Percentiles rank a stretch among this genome's conserved stretches.
These are phyloP conservation scores for Agriopis leucophaearia DNA, from an alignment of 2,888 invertebrate species.

Conservation along the genomic window DNA sequence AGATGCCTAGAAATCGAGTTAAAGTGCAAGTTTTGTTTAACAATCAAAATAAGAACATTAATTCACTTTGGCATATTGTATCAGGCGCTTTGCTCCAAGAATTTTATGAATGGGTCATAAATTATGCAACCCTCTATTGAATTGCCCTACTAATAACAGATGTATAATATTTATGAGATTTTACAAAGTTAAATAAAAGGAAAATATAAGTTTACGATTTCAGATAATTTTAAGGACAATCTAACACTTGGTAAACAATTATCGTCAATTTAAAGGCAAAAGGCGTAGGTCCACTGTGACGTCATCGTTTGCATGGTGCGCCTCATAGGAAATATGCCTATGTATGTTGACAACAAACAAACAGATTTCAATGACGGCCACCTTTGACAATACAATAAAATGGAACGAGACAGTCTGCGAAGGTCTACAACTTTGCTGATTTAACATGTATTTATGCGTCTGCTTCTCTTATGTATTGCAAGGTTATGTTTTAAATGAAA, in stretches of 20 bases:
- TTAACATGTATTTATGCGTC: conserved; percentile 47
- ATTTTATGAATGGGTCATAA: conserved; percentile 47
- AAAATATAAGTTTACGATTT: background rate
- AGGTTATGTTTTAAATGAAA: conserved; percentile 12
- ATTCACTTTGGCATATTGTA: conserved; percentile 22
- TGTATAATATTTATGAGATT: conserved; percentile 7
- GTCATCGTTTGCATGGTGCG: conserved; percentile 26
- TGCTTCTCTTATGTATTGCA: conserved; percentile 11
- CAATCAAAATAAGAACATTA: conserved; percentile 9
- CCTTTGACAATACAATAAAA: conserved; percentile 57
- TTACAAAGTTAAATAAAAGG: background rate
- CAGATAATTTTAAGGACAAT: background rate
- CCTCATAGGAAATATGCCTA: conserved; percentile 12
- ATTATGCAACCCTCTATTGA: conserved; percentile 44
- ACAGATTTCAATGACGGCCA: conserved; percentile 40
- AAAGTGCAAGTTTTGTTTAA: background rate
- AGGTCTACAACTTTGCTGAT: conserved; percentile 33
- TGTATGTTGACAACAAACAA: conserved; percentile 37
- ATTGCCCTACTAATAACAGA: conserved; percentile 44
- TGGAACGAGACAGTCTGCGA: conserved; percentile 53
- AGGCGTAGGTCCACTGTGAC: conserved; percentile 7
- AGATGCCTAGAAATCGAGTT: too few relatives aligned
- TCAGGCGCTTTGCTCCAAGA: conserved; percentile 27
- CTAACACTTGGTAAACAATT: conserved; percentile 1
- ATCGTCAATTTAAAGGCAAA: background rate